Evolutionary conservation across 2,113 vertebrate genomes (phyloP), one percentile per base, ranked within the genome.

Genomic region (Taxidea taxus): DNA sequence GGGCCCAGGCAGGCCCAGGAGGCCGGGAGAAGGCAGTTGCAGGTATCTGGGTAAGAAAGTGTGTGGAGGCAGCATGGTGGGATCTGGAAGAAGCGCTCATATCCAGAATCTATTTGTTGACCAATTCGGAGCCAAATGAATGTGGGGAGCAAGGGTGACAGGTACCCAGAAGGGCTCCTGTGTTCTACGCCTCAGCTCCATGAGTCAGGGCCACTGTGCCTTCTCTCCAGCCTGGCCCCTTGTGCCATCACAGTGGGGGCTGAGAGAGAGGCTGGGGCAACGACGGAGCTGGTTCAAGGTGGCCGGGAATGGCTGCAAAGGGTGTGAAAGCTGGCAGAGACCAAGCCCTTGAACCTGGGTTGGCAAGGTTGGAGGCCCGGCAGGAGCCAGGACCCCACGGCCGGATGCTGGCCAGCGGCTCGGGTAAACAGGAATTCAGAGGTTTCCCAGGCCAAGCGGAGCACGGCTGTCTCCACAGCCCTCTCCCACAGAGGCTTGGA

Each of bases 351-450:
- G 85, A 31, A 58, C 81, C 62, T 49, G 18, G 34, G 27, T 10
- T 72, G 75, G 77, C 51, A 37, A 0, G 64, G 96, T n/a, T 34
- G 0, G 2, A 15, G 78, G 6, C 66, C 34, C 21, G 42, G 62
- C 37, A 60, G 60, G 91, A 92, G 82, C 75, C 47, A 66, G 39
- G 23, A 37, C 42, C 91, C 77, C 4, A 7, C 54, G 90, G 77
- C 88, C 78, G n/a, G 87, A 66, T 20, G 29, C 18, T 34, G 49
- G 25, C 58, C 6, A 13, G 42, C 83, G 31, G 84, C 34, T 64
- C 44, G 1, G 13, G 92, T 91, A 92, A 98, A 81, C 89, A 90
- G 96, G 96, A 70, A 66, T 74, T 95, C 56, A 31, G 70, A 97
- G 82, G 47, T 58, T 88, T 58, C 89, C 4, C 0, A 8, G 78